These are phyloP conservation scores for Oenanthe oenanthe DNA, from an alignment of 2,113 vertebrate species.

Conservation along the genomic window DNA sequence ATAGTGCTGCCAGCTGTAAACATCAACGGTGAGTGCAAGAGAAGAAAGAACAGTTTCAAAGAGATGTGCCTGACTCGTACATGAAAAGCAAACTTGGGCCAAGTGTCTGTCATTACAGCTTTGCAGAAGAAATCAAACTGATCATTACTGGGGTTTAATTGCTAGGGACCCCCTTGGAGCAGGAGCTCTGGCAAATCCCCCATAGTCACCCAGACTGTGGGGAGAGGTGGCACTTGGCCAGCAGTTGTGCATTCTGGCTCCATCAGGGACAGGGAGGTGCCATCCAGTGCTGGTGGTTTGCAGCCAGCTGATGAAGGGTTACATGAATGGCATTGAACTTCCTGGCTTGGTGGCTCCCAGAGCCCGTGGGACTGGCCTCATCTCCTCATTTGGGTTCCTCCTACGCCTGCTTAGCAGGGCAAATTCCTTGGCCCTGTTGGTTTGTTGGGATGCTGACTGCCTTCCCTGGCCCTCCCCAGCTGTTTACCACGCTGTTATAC, in stretches of 20 bases:
- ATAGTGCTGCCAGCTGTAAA: constrained; percentile 93
- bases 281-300: neutral
- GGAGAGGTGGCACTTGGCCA: neutral
- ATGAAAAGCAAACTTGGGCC: neutral
- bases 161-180: neutral
- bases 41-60: neutral
- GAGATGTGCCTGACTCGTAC: neutral
- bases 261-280: neutral
- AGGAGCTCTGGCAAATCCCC: neutral
- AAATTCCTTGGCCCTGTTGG: constrained; percentile 12
- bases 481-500: constrained; percentile 7
- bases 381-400: neutral
- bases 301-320: neutral
- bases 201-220: neutral
- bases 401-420: neutral
- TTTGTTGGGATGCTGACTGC: constrained; percentile 4
- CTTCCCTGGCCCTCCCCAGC: neutral
- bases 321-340: neutral
- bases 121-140: neutral
- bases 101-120: neutral
- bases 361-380: neutral
- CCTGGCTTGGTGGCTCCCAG: neutral
- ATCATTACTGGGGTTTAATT: neutral
- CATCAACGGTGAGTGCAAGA: constrained; percentile 86
- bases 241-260: neutral